These are phyloP conservation scores for Drosophila repletoides DNA, from an alignment of 1,140 invertebrate genomes.

Conservation along the genomic window DNA sequence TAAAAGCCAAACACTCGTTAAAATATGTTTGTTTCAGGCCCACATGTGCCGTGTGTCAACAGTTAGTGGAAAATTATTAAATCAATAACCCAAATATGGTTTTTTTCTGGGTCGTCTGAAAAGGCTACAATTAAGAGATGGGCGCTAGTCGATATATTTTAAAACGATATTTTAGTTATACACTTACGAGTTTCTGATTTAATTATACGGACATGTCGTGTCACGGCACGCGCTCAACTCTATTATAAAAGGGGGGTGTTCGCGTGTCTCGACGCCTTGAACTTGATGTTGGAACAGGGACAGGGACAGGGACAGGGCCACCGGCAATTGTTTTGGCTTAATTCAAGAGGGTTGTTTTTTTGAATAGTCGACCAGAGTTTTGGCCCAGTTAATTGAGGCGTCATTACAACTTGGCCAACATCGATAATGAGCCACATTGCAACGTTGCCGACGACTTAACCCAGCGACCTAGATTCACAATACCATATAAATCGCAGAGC, in stretches of 20 bases:
- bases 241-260: too few species aligned
- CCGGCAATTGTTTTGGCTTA: conserved; percentile 25
- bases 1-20: too few species aligned
- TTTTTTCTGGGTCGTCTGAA: too few species aligned
- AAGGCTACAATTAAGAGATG: too few species aligned
- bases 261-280: conserved; percentile 49
- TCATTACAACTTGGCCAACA: conserved; percentile 21
- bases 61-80: conserved; percentile 53
- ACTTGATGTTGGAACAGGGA: conserved; percentile 41
- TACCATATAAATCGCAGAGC: conserved; percentile 8
- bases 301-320: not conserved
- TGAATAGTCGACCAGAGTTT: not conserved
- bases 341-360: conserved; percentile 28
- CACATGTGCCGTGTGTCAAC: conserved; percentile 30
- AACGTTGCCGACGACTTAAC: conserved; percentile 14
- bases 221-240: too few species aligned
- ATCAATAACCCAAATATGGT: conserved; percentile 47
- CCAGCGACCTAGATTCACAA: conserved; percentile 30
- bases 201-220: too few species aligned
- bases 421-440: conserved; percentile 28
- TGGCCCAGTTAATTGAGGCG: conserved; percentile 32
- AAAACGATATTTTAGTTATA: too few species aligned
- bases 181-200: too few species aligned
- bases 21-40: conserved; percentile 17
- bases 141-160: too few species aligned